phyloP scores from a whole-genome alignment of 2,113 vertebrate species.

The Rhea pennata region DNA sequence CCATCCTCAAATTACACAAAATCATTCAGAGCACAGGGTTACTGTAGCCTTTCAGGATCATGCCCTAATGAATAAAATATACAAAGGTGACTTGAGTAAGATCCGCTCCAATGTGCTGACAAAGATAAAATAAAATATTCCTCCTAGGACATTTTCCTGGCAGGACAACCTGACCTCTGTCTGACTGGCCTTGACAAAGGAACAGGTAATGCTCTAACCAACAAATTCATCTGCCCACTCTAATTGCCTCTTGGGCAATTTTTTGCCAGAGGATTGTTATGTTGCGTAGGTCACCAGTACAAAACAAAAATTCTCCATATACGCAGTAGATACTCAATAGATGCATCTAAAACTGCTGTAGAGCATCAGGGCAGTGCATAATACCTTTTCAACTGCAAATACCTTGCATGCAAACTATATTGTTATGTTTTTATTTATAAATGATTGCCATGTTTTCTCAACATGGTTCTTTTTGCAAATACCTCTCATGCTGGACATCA shows the following conservation, averaged over 20 bases:
- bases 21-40: not conserved
- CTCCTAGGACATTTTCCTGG: constrained; percentile 40
- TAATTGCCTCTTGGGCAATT: not conserved
- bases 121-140: constrained; percentile 49
- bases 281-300: not conserved
- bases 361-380: not conserved
- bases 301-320: not conserved
- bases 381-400: not conserved
- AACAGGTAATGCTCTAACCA: not conserved
- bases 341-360: not conserved
- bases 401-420: not conserved
- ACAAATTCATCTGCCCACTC: not conserved
- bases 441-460: not conserved
- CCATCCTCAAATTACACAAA: not conserved
- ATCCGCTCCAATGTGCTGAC: constrained; percentile 23
- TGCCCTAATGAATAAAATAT: constrained; percentile 54
- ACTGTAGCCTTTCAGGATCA: not conserved
- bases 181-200: constrained; percentile 6
- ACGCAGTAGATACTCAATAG: not conserved
- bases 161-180: constrained; percentile 39
- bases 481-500: not conserved
- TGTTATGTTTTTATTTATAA: not conserved
- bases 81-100: constrained; percentile 40
- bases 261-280: not conserved
- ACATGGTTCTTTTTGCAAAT: not conserved